phyloP scores from a whole-genome alignment of 2,888 invertebrate species.

The Abrostola triplasia region DNA sequence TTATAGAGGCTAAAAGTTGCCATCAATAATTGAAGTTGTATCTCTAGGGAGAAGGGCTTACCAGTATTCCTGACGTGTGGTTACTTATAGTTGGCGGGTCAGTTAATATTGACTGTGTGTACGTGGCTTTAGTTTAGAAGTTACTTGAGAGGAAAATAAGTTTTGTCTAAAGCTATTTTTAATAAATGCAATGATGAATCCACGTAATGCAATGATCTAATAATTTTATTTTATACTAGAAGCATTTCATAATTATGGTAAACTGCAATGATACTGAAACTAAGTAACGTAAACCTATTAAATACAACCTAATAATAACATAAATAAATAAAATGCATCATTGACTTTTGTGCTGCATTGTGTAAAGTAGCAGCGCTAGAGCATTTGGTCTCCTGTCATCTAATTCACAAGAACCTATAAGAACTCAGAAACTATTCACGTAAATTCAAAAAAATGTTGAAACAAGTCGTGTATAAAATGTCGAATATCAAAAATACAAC shows the following conservation, averaged over 20 bases:
- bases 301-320: no score
- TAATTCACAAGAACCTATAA: no score
- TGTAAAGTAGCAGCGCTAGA: no score
- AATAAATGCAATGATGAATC: neutral
- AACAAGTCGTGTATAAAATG: no score
- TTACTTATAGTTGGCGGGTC: constrained; percentile 51
- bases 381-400: no score
- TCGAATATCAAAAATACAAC: neutral
- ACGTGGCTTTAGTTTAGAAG: constrained; percentile 43
- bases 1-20: constrained; percentile 85
- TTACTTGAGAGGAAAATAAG: constrained; percentile 11
- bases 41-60: constrained; percentile 80
- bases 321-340: no score
- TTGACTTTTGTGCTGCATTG: no score
- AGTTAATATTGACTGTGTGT: constrained; percentile 46
- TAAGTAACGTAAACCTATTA: no score
- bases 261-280: no score
- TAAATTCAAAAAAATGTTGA: no score
- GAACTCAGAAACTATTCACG: no score
- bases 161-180: constrained; percentile 14
- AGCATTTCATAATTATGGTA: no score
- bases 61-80: constrained; percentile 64
- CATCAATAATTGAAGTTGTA: constrained; percentile 87
- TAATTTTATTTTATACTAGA: neutral
- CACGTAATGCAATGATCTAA: neutral